phyloP scores from a whole-genome alignment of 1,140 invertebrate species.

The Lucilia sericata region DNA sequence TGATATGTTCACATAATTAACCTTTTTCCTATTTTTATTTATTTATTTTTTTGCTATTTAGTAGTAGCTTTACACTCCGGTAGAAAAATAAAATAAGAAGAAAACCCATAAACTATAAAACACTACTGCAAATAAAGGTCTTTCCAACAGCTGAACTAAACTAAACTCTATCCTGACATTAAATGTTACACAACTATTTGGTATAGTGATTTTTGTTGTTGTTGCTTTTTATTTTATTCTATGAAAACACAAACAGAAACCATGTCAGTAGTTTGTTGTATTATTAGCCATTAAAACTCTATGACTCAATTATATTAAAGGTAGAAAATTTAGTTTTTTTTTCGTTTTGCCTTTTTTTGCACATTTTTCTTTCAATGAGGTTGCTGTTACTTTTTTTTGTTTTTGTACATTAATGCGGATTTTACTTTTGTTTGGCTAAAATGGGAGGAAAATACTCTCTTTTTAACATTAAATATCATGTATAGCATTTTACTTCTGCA shows the following conservation, averaged over 20 bases:
- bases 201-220: not conserved
- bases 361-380: not conserved
- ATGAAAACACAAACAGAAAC: not conserved
- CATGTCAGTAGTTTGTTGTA: constrained; percentile 25
- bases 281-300: constrained; percentile 28
- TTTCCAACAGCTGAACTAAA: not conserved
- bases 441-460: not conserved
- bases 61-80: too few relatives aligned
- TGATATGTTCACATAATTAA: constrained; percentile 27
- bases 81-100: not conserved
- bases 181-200: not conserved
- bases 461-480: not conserved
- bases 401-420: not conserved
- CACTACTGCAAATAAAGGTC: not conserved
- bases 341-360: not conserved
- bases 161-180: not conserved
- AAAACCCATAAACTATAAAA: constrained; percentile 7
- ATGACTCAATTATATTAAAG: constrained; percentile 25
- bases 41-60: not conserved
- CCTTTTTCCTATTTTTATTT: not conserved
- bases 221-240: not conserved
- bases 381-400: not conserved
- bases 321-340: not conserved
- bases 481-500: not conserved
- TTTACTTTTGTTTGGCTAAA: not conserved